A percentile compares a stretch with the other conserved stretches of the same genome.
Evolutionary conservation across 2,113 vertebrate species (phyloP).

Genomic region (Rutilus rutilus): DNA sequence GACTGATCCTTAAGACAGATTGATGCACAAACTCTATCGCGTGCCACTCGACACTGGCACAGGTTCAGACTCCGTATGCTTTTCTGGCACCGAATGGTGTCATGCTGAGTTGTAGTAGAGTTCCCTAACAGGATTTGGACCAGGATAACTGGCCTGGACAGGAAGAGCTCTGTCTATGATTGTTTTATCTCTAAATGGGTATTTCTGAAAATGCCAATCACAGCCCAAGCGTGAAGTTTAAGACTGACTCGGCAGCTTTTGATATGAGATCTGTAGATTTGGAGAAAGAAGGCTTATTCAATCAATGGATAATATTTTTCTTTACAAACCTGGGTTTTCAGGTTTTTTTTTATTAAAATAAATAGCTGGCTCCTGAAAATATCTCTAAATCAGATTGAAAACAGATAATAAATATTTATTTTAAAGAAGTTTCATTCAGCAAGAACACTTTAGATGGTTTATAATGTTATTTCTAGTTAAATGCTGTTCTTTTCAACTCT

Average conservation of each 20-base stretch:
- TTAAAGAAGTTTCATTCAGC: too few relatives aligned
- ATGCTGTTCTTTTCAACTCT: background rate
- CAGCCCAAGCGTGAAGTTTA: background rate
- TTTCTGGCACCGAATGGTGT: constrained; percentile 21
- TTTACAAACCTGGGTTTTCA: too few relatives aligned
- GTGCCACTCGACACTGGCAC: constrained; percentile 18
- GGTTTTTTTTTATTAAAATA: too few relatives aligned
- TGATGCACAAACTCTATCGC: background rate
- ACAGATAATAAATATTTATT: too few relatives aligned
- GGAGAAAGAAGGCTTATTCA: background rate
- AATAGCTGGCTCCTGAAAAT: too few relatives aligned
- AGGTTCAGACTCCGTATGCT: background rate
- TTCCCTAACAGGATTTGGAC: constrained; percentile 22
- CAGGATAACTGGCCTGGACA: background rate
- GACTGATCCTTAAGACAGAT: background rate
- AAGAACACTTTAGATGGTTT: too few relatives aligned
- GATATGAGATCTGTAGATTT: background rate
- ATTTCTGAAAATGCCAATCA: background rate
- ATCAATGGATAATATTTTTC: background rate
- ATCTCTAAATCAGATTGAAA: too few relatives aligned
- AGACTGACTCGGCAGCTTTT: background rate
- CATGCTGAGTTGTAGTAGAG: constrained; percentile 14
- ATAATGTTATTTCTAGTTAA: background rate
- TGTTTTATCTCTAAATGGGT: background rate
- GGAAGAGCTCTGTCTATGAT: constrained; percentile 7